phyloP scores from a whole-genome alignment of 2,797 vertebrate species.

The Phalloptychus januarius region DNA sequence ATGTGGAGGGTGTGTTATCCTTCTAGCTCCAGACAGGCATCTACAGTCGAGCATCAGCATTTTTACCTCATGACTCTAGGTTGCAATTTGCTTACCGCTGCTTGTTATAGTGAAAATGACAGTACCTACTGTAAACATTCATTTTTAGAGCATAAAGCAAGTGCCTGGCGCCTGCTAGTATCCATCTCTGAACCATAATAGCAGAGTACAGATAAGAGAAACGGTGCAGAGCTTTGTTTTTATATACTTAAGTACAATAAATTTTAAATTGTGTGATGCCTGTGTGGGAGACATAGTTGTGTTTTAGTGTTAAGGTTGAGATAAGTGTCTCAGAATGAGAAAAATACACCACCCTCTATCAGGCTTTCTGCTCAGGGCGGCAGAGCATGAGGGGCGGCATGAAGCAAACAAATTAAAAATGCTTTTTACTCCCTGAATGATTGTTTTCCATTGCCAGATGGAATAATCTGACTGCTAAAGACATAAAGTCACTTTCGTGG shows the following conservation, averaged over 20 bases:
- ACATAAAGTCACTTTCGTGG: background rate
- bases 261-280: constrained; percentile 34
- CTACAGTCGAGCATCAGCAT: constrained; percentile 11
- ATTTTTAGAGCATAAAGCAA: constrained; percentile 23
- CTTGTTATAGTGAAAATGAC: constrained; percentile 3
- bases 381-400: background rate
- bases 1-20: background rate
- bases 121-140: constrained; percentile 4
- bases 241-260: constrained; percentile 8
- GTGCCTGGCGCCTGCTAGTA: constrained; percentile 7
- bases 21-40: constrained; percentile 4
- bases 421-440: background rate
- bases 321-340: constrained; percentile 13
- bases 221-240: constrained; percentile 26
- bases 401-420: background rate
- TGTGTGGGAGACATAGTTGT: constrained; percentile 21
- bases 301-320: constrained; percentile 28
- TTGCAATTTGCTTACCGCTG: constrained; percentile 1
- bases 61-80: background rate
- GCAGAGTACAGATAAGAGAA: constrained; percentile 9
- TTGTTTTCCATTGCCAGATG: background rate
- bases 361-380: background rate
- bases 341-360: background rate
- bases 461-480: background rate
- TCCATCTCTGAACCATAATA: constrained; percentile 29